A percentile compares a stretch with the other conserved stretches of the same genome.
Evolutionary conservation across 2,888 invertebrate species (phyloP).

Genomic region (Crossocerus cetratus): DNA sequence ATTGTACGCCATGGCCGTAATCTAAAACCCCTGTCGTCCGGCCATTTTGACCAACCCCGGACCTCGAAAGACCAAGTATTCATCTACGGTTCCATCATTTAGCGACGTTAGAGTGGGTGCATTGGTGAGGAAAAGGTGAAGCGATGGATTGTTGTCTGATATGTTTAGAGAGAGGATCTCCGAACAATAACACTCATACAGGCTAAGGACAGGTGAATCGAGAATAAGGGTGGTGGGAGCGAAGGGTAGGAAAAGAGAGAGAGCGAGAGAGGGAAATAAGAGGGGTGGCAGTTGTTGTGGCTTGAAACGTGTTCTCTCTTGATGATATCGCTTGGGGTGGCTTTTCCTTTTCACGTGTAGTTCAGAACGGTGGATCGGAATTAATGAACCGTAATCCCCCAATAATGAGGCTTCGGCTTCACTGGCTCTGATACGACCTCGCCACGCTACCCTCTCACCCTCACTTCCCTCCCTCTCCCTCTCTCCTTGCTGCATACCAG

Average conservation of each 20-base stretch:
- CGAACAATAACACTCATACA: conserved; percentile 37
- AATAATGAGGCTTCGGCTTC: conserved; percentile 71
- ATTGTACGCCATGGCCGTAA: conserved; percentile 36
- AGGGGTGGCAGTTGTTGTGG: no score
- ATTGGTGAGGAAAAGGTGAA: no score
- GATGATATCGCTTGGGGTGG: conserved; percentile 60
- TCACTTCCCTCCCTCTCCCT: conserved; percentile 15
- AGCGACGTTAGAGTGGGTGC: conserved; percentile 9
- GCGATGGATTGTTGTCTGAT: neutral
- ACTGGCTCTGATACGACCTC: conserved; percentile 67
- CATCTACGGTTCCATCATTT: neutral
- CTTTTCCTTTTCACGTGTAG: conserved; percentile 67
- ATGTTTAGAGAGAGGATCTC: conserved; percentile 54
- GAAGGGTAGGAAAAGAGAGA: neutral
- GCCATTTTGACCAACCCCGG: conserved; percentile 11
- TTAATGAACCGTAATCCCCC: conserved; percentile 74
- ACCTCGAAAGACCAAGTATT: neutral
- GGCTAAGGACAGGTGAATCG: conserved; percentile 56
- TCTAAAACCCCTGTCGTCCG: conserved; percentile 19
- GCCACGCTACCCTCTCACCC: conserved; percentile 39
- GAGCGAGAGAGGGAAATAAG: no score
- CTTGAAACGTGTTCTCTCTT: conserved; percentile 59
- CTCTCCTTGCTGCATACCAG: conserved; percentile 23
- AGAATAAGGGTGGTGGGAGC: conserved; percentile 45
- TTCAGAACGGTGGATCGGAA: conserved; percentile 66